These are phyloP conservation scores for Callocephalon fimbriatum DNA, from an alignment of 2,113 vertebrate species.

Conservation along the genomic window DNA sequence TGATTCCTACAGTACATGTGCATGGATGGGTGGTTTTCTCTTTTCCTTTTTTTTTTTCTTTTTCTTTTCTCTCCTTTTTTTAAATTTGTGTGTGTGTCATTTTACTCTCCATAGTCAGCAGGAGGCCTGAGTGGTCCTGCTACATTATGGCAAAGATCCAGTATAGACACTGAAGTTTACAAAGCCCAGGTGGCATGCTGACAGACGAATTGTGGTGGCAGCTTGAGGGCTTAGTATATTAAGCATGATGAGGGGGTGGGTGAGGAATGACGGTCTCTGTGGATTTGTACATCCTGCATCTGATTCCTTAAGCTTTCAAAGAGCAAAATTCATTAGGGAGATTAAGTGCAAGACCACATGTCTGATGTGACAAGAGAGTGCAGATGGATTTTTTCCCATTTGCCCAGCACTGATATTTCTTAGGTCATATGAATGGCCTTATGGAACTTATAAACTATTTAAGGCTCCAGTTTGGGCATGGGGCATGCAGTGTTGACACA, in stretches of 20 bases:
- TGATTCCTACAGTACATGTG: rapidly evolving
- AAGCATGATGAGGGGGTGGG: not conserved
- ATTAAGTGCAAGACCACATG: not conserved
- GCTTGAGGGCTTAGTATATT: constrained; percentile 20
- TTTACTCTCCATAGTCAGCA: not conserved
- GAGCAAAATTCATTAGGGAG: constrained; percentile 39
- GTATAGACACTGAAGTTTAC: not conserved
- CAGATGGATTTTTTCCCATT: not conserved
- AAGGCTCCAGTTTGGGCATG: not conserved
- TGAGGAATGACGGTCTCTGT: not conserved
- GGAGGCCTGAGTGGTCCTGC: not conserved
- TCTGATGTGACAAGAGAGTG: not conserved
- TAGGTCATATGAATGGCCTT: not conserved
- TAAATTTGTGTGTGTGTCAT: rapidly evolving
- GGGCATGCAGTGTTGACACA: not conserved
- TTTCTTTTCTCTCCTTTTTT: rapidly evolving
- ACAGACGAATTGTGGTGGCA: constrained; percentile 18
- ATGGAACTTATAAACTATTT: not conserved
- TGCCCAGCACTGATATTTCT: not conserved
- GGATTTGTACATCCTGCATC: constrained; percentile 21
- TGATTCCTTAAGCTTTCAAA: constrained; percentile 21
- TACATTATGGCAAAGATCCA: not conserved
- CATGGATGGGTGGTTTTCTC: rapidly evolving
- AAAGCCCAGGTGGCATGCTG: constrained; percentile 13
- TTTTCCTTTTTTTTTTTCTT: not conserved